phyloP scores from a whole-genome alignment of 2,797 vertebrate genomes.

The Psittacula derbiana region DNA sequence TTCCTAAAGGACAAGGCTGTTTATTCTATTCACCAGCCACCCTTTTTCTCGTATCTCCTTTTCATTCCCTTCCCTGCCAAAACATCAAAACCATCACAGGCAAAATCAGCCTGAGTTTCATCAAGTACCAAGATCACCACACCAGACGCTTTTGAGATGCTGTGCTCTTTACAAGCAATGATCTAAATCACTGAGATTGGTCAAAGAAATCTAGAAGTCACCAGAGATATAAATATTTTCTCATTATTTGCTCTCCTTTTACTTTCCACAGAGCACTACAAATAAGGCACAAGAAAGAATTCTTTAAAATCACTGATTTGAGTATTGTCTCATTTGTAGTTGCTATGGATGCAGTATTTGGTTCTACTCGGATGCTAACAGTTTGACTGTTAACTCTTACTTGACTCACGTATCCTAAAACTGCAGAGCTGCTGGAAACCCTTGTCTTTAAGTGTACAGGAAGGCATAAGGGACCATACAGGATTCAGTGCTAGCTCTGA shows the following conservation, averaged over 20 bases:
- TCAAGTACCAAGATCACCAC: not conserved
- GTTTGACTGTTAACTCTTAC: not conserved
- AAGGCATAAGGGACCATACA: not conserved
- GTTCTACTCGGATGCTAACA: not conserved
- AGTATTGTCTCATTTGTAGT: conserved; percentile 8
- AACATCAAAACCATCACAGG: not conserved
- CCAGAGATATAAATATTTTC: not conserved
- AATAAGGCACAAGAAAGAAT: not conserved
- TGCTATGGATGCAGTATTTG: conserved; percentile 41
- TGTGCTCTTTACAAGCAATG: not conserved
- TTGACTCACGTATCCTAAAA: not conserved
- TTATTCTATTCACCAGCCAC: not conserved
- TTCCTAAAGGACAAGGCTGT: not conserved
- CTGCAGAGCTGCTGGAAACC: not conserved
- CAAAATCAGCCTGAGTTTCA: not conserved
- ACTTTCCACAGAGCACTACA: not conserved
- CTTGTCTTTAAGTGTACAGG: not conserved
- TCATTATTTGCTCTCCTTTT: not conserved
- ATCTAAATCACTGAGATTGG: not conserved
- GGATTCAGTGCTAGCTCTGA: not conserved
- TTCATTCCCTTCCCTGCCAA: not conserved
- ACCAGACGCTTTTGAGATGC: not conserved
- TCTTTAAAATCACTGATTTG: not conserved
- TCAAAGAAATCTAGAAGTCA: not conserved
- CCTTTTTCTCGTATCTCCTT: not conserved